phyloP scores from a whole-genome alignment of 35 echinoderm and acorn worm species.

The Eucidaris tribuloides region DNA sequence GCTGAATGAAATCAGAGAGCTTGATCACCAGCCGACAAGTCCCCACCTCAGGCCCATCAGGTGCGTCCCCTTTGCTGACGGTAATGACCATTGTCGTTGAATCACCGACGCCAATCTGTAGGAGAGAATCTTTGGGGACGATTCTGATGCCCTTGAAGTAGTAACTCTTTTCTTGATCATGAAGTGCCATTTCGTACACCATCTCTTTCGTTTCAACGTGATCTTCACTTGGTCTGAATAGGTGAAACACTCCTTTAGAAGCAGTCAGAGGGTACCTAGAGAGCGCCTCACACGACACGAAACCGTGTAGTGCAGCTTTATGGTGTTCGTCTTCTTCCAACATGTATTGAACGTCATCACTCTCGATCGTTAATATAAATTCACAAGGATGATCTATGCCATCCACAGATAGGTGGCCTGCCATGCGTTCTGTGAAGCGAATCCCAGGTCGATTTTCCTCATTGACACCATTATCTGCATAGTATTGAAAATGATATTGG shows the following conservation, averaged over 20 bases:
- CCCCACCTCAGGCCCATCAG: conserved; percentile 24
- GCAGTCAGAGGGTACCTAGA: conserved; percentile 59
- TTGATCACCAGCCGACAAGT: conserved; percentile 36
- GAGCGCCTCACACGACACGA: conserved; percentile 32
- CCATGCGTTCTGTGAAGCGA: conserved; percentile 64
- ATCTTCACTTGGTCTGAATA: conserved; percentile 46
- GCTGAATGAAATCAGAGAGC: conserved; percentile 56
- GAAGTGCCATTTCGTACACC: conserved; percentile 51
- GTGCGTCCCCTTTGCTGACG: conserved; percentile 22
- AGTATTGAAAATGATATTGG: no score
- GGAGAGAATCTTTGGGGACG: conserved; percentile 51
- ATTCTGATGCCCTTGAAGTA: conserved; percentile 60
- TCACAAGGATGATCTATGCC: conserved; percentile 40
- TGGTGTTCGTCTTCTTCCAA: conserved; percentile 37
- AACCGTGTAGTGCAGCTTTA: conserved; percentile 45
- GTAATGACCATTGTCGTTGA: conserved; percentile 45
- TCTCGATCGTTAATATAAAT: conserved; percentile 53
- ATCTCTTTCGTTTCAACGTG: conserved; percentile 49
- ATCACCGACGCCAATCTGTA: conserved; percentile 70
- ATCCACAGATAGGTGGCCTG: conserved; percentile 27
- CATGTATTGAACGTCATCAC: conserved; percentile 50
- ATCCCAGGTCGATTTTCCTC: conserved; percentile 24
- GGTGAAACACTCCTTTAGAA: conserved; percentile 33
- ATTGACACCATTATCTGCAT: no score
- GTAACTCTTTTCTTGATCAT: conserved; percentile 44